A percentile compares a stretch with the other conserved stretches of the same genome.
Conservation (phyloP, 1,140 invertebrate species). For the Drosophila equinoxialis region DNA sequence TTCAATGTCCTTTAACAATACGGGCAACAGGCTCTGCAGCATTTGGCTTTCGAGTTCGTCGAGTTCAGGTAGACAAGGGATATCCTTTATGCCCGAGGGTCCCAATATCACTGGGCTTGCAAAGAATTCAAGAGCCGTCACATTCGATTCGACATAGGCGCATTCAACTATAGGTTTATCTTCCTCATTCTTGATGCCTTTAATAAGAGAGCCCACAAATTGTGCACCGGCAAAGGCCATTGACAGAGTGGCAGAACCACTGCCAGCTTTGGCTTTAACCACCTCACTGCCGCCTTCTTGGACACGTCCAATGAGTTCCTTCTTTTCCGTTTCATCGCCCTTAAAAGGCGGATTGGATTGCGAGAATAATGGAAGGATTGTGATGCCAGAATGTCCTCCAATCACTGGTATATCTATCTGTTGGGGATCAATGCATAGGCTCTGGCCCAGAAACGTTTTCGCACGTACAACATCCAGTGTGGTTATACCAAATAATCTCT, state of each 20-base stretch:
- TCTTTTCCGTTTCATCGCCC: slow-evolving; percentile 87
- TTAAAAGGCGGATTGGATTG: slow-evolving; percentile 92
- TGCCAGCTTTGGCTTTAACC: slow-evolving; percentile 98
- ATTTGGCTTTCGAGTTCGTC: slow-evolving; percentile 92
- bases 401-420: slow-evolving; percentile 95
- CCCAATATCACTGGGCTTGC: slow-evolving; percentile 95
- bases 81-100: slow-evolving; percentile 95
- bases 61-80: slow-evolving; percentile 94
- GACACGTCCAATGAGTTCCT: slow-evolving; percentile 91
- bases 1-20: slow-evolving; percentile 95
- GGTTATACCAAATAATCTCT: slow-evolving; percentile 96
- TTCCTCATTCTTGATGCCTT: slow-evolving; percentile 91
- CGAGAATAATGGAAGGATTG: slow-evolving; percentile 98
- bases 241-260: slow-evolving; percentile 97
- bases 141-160: slow-evolving; percentile 94
- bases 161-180: slow-evolving; percentile 92
- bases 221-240: slow-evolving; percentile 98
- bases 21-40: slow-evolving; percentile 92
- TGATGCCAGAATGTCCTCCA: slow-evolving; percentile 98
- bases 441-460: slow-evolving; percentile 95
- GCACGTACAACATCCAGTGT: slow-evolving; percentile 97
- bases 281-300: slow-evolving; percentile 99
- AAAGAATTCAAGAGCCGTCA: slow-evolving; percentile 95
- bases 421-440: slow-evolving; percentile 89
- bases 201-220: slow-evolving; percentile 91